Conservation (phyloP, 2,888 invertebrate genomes). For the Cactoblastis cactorum region DNA sequence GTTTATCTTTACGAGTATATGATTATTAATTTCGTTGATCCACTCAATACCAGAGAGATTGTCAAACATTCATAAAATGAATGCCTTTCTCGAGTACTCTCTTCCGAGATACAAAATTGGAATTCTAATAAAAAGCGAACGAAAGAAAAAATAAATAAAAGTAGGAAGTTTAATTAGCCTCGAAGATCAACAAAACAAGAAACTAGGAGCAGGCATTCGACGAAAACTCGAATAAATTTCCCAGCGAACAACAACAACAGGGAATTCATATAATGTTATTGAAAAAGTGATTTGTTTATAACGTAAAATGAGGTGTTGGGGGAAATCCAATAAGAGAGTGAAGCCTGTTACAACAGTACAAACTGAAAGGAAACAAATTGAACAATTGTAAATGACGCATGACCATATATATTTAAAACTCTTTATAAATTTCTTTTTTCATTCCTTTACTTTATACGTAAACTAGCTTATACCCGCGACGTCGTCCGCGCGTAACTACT, state of each 20-base stretch:
- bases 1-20: too few species aligned
- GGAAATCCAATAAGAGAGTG: slow-evolving; percentile 15
- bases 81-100: slow-evolving; percentile 26
- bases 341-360: slow-evolving; percentile 17
- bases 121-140: slow-evolving; percentile 43
- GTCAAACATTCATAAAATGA: slow-evolving; percentile 29
- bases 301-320: neutral
- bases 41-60: neutral
- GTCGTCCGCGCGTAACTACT: too few species aligned
- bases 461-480: too few species aligned
- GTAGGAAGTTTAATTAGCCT: slow-evolving; percentile 4
- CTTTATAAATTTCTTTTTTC: slow-evolving; percentile 28
- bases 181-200: neutral
- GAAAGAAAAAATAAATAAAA: slow-evolving; percentile 40
- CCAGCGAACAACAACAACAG: neutral
- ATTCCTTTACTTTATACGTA: slow-evolving; percentile 22
- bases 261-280: neutral
- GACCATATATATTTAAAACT: slow-evolving; percentile 27
- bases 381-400: slow-evolving; percentile 25
- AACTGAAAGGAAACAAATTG: slow-evolving; percentile 22
- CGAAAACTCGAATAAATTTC: neutral
- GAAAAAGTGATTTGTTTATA: slow-evolving; percentile 1
- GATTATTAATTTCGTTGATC: neutral
- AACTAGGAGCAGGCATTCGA: neutral
- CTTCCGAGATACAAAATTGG: slow-evolving; percentile 32